Evolutionary conservation across 2,888 invertebrate genomes (phyloP), one percentile per base, ranked within the genome.

Genomic region (Pherbina coryleti): DNA sequence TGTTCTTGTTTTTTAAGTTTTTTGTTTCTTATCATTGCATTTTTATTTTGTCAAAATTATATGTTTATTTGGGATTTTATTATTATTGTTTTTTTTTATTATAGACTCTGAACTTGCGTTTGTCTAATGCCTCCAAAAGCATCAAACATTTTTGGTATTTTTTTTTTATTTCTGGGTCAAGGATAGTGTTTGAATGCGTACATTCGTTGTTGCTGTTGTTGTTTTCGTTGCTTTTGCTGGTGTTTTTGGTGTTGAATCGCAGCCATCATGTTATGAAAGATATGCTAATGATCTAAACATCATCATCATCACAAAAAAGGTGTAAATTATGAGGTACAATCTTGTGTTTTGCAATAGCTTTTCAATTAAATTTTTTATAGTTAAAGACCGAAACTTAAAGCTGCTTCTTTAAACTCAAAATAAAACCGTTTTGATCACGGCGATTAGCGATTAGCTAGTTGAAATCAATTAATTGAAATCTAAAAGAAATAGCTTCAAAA

Each of bases 151-250:
- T 64, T 11, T 3, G 25, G 17, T 53, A 14, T 70, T 51, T 49
- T 44, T 44, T 49, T 8, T 71, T 37, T 19, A 22, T 25, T 69
- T 51, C 31, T 71, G 31, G 71, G 71, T 71, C 71, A 71, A 71
- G 71, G 71, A 55, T 55, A 17, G 64, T n/a, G n/a, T 25, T 31
- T 19, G 60, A 28, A 31, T 28, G 62, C 28, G 25, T n/a, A n/a
- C 9, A 7, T 17, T 31, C 11, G 49, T 44, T 49, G 2, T 17
- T 44, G 31, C 9, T 67, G 19, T 64, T 49, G 14, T 49, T 37
- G 67, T 8, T 49, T 14, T 64, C 25, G 14, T 49, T 37, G 67
- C 14, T 49, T 14, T 22, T 49, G 49, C 14, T 67, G 44, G 22
- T 67, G 7, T 34, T 53, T 31, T 53, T n/a, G 28, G 5, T n/a